These are phyloP conservation scores for Cephus spinipes DNA, from an alignment of 2,888 invertebrate genomes.

Conservation along the genomic window DNA sequence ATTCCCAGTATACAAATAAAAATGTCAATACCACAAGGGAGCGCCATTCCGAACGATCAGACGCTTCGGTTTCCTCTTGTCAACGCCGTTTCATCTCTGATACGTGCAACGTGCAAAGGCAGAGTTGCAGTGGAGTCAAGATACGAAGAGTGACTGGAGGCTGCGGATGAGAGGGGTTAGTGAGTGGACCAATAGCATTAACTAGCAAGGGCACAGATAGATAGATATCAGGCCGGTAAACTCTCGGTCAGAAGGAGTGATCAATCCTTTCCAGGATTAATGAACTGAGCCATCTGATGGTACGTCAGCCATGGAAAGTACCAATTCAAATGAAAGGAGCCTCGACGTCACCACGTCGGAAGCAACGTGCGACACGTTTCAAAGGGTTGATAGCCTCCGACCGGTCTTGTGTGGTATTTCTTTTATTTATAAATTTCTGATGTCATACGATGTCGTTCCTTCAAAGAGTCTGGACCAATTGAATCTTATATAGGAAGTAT, in stretches of 20 bases:
- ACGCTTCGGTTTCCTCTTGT: neutral
- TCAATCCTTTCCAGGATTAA: neutral
- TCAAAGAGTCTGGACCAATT: neutral
- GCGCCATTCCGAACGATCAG: no score
- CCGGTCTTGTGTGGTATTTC: neutral
- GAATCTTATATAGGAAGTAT: neutral
- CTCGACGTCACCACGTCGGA: neutral
- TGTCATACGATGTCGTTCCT: neutral
- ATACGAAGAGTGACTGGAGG: neutral
- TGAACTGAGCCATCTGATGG: neutral
- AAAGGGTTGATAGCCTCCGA: neutral
- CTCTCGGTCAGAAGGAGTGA: neutral
- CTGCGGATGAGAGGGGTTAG: neutral
- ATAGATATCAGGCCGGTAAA: neutral
- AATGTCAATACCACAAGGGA: conserved; percentile 45
- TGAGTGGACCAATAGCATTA: neutral
- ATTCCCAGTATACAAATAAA: conserved; percentile 43
- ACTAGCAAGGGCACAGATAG: neutral
- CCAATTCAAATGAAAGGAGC: neutral
- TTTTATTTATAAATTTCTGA: neutral
- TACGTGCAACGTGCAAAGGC: neutral
- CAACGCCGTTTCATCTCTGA: neutral
- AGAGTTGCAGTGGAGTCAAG: neutral
- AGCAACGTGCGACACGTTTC: neutral
- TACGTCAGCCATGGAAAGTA: neutral